phyloP scores from a whole-genome alignment of 2,888 invertebrate species.

The Sphinx pinastri region DNA sequence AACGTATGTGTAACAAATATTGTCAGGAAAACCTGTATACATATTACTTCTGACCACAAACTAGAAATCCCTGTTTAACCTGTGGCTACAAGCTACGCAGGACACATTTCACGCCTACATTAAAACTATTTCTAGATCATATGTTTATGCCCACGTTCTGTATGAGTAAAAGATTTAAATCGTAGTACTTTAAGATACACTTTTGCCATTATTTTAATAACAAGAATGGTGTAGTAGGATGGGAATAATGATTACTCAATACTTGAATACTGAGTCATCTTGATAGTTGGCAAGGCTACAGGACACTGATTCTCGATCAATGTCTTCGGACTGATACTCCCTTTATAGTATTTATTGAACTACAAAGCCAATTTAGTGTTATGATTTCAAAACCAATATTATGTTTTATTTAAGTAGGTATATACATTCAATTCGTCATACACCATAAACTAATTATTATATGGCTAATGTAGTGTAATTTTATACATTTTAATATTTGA shows the following conservation, averaged over 20 bases:
- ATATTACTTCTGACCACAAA: conserved; percentile 22
- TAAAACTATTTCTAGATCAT: conserved; percentile 21
- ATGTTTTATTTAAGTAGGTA: no score
- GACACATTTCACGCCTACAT: conserved; percentile 13
- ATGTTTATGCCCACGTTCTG: conserved; percentile 9
- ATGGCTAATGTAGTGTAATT: no score
- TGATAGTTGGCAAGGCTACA: background rate
- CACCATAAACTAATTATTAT: no score
- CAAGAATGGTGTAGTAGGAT: background rate
- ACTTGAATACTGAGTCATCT: background rate
- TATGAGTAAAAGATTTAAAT: background rate
- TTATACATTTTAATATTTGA: no score
- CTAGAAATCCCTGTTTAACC: conserved; percentile 22
- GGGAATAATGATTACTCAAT: background rate
- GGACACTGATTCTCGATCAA: no score
- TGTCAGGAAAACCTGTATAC: conserved; percentile 26
- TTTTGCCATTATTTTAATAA: background rate
- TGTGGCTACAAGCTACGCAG: conserved; percentile 16
- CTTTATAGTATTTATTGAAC: no score
- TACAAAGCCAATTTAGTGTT: no score
- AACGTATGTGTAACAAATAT: background rate
- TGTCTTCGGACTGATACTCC: no score
- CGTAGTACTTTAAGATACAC: background rate
- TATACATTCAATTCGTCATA: no score
- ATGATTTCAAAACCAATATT: no score